Base-by-base conservation (phyloP, 2,888 invertebrate genomes). In the Philaethria dido region DNA sequence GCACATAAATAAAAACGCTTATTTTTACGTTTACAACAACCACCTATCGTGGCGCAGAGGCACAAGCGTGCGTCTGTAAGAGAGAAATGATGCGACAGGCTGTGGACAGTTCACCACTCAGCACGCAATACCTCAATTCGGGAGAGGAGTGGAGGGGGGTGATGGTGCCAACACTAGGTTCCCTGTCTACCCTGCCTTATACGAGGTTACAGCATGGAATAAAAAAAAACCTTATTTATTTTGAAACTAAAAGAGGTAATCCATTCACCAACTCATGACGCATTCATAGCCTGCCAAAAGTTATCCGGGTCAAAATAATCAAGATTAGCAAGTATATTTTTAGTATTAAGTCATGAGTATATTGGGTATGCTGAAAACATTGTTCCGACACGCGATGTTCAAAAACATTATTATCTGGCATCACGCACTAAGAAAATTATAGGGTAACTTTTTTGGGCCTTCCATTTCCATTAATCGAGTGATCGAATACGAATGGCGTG, bases 341-440 rank as follows among this genome's bases (percentile, higher is more conserved):
- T n/a, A n/a, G 20, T 50, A 70, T 70, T 65, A 64, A 66, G 64
- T 69, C 64, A 62, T 36, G 47, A 45, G 42, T 36, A n/a, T 61
- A 50, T 62, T 33, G 42, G 42, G 47, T 18, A 72, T 66, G 57
- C 18, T 47, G 14, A 50, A 50, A 64, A 62, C 57, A 45, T 71
- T 71, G 69, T 66, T n/a, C n/a, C 29, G 50, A 29, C 50, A 50
- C 50, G 50, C 50, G 29, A 50, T 50, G 29, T 16, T 29, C 20
- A 57, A 44, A n/a, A 66, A 54, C 57, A 45, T 71, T 71, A 72
- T 68, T 72, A 68, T 72, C 72, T 72, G 18, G 54, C 20, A 63
- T 6, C 72, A 72, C 68, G 70, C 72, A 66, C 64, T 33, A 36
- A 50, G 4, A 42, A 62, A 67, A 67, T 67, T 67, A 67, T 47